These are phyloP conservation scores for Akabosia matsudoensis DNA, from an alignment of 1,140 invertebrate genomes.

Conservation along the genomic window DNA sequence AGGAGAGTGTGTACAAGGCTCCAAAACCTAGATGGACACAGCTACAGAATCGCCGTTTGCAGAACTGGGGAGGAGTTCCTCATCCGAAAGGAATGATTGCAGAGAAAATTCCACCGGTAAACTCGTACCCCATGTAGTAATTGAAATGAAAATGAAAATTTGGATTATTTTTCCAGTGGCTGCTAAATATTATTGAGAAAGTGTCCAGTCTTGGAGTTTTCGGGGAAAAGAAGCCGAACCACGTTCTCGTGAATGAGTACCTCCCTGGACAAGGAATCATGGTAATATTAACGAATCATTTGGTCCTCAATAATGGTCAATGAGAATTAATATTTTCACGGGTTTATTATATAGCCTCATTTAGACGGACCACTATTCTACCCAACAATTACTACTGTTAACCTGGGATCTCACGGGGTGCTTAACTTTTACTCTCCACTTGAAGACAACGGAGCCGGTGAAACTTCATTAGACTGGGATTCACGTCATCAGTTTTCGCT, in stretches of 20 bases:
- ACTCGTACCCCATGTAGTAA: background rate
- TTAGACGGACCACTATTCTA: slow-evolving; percentile 90
- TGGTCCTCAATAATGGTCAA: too few relatives aligned
- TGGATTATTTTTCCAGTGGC: slow-evolving; percentile 67
- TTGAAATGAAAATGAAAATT: background rate
- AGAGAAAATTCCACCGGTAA: slow-evolving; percentile 74
- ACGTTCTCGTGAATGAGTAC: slow-evolving; percentile 96
- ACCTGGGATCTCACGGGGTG: slow-evolving; percentile 81
- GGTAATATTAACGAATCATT: slow-evolving; percentile 58
- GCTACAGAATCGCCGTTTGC: slow-evolving; percentile 80
- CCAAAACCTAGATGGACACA: slow-evolving; percentile 96
- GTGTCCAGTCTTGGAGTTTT: slow-evolving; percentile 71
- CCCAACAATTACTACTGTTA: slow-evolving; percentile 89
- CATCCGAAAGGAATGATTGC: slow-evolving; percentile 90
- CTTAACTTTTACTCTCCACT: slow-evolving; percentile 73
- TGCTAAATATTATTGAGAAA: slow-evolving; percentile 69
- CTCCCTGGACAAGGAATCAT: slow-evolving; percentile 87
- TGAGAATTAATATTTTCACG: too few relatives aligned
- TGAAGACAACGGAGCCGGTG: background rate
- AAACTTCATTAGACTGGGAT: slow-evolving; percentile 9
- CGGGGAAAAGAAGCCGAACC: slow-evolving; percentile 74
- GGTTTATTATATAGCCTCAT: slow-evolving; percentile 85
- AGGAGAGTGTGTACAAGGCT: slow-evolving; percentile 64
- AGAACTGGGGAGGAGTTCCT: slow-evolving; percentile 95
- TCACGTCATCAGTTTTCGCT: slow-evolving; percentile 55